Evolutionary conservation across 2,113 vertebrate species (phyloP), one percentile per base, ranked within the genome.

Genomic region (Carassius gibelio): DNA sequence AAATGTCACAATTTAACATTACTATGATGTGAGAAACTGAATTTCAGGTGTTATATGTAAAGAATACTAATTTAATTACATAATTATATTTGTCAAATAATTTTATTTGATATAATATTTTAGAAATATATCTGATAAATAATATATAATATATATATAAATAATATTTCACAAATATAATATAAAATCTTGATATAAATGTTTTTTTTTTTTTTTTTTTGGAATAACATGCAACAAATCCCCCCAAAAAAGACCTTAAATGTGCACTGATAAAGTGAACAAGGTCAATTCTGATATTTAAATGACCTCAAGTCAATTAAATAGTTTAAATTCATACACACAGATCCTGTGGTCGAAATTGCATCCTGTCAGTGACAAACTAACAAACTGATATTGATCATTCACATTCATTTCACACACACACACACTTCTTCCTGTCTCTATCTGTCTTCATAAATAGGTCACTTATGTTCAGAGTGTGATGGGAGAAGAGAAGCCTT

Each of bases 371-470:
- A 52, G 3, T 57, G 75, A 36, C 30, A 57, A 76, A 57, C 8
- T 55, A 34, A 57, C 75, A 77, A 59, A 77, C 21, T 77, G 75
- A 59, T 77, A 38, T 77, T n/a, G 30, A 59, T 77, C 52, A 38
- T 13, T 59, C 30, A 59, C 30, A 77, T 1, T 75, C 5, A 75
- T 26, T 75, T 38, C 50, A 57, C 57, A 59, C 0, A 59, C 36
- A 21, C 34, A 76, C 74, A 36, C 48, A 75, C 72, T 10, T 19
- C 14, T 21, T 15, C 17, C 61, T 55, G 38, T 50, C 17, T 75
- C 36, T 14, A 14, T 55, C 69, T 75, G 30, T 55, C 55, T 75
- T 48, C 13, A 61, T 75, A 83, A 83, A 38, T 26, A 42, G 50
- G n/a, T 36, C 13, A 8, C 36, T 61, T 17, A 75, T 75, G 59